Evolutionary conservation across 2,113 vertebrate genomes (phyloP).

Genomic region (Myodes glareolus): DNA sequence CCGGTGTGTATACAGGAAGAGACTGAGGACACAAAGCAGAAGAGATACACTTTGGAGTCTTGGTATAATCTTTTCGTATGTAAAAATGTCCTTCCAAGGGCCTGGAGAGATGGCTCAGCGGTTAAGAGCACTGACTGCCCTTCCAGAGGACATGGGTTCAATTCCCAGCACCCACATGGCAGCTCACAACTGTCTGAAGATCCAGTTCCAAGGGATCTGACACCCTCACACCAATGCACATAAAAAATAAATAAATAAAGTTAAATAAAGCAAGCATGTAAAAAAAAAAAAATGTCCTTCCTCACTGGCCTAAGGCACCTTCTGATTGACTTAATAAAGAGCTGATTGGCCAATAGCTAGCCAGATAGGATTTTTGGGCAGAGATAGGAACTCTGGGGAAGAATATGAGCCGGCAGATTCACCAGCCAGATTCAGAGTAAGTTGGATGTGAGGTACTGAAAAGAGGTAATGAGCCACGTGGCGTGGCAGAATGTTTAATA

Average conservation of each 20-base stretch:
- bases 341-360: not conserved
- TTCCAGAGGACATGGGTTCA: no score
- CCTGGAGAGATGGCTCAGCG: no score
- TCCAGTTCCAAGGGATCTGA: no score
- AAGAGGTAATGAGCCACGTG: not conserved
- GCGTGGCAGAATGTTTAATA: not conserved
- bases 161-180: no score
- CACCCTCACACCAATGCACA: no score
- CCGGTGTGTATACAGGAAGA: slow-evolving; percentile 93
- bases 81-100: not conserved
- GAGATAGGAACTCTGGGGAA: not conserved
- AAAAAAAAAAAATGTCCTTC: not conserved
- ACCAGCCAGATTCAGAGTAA: not conserved
- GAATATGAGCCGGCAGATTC: not conserved
- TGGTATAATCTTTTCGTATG: not conserved
- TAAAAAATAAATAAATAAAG: no score
- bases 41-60: not conserved
- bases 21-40: slow-evolving; percentile 82
- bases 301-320: not conserved
- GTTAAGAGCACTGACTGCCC: no score
- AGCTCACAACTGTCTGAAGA: no score
- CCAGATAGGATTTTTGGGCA: not conserved
- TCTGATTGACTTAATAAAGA: not conserved
- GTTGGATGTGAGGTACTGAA: not conserved
- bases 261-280: no score